phyloP scores from a whole-genome alignment of 2,113 vertebrate species.

The Callipepla squamata region DNA sequence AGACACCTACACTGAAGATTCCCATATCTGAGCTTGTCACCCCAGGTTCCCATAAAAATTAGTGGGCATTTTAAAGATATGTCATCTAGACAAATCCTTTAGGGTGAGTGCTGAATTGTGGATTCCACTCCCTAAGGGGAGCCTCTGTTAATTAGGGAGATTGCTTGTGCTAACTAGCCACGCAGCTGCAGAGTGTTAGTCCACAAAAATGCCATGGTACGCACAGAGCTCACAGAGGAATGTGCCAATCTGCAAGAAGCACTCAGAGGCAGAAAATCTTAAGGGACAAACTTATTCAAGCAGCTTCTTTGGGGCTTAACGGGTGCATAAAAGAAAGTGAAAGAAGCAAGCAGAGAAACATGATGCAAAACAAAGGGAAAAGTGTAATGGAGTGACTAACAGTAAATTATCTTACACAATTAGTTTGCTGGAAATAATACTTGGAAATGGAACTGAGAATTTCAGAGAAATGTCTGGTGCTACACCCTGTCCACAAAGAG shows the following conservation, averaged over 20 bases:
- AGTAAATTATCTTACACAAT: slow-evolving; percentile 9
- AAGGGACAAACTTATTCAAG: slow-evolving; percentile 25
- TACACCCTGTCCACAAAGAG: slow-evolving; percentile 17
- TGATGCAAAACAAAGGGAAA: slow-evolving; percentile 28
- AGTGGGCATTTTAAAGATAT: not conserved
- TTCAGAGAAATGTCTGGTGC: not conserved
- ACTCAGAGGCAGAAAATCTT: slow-evolving; percentile 42
- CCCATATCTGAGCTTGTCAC: not conserved
- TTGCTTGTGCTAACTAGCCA: not conserved
- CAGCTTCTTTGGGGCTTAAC: not conserved
- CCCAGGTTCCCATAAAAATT: not conserved
- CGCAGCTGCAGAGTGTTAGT: not conserved
- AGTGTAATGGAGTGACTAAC: slow-evolving; percentile 10
- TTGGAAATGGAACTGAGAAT: slow-evolving; percentile 23
- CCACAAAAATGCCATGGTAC: slow-evolving; percentile 1
- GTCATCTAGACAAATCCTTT: not conserved
- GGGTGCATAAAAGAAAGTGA: not conserved
- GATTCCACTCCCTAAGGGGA: slow-evolving; percentile 21
- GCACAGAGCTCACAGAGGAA: not conserved
- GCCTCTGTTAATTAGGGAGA: not conserved
- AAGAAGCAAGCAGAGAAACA: slow-evolving; percentile 24
- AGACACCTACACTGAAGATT: not conserved
- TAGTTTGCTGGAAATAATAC: slow-evolving; percentile 15
- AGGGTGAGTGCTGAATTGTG: not conserved
- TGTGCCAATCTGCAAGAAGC: not conserved